phyloP scores from a whole-genome alignment of 2,113 vertebrate genomes.

The Columba janthina region DNA sequence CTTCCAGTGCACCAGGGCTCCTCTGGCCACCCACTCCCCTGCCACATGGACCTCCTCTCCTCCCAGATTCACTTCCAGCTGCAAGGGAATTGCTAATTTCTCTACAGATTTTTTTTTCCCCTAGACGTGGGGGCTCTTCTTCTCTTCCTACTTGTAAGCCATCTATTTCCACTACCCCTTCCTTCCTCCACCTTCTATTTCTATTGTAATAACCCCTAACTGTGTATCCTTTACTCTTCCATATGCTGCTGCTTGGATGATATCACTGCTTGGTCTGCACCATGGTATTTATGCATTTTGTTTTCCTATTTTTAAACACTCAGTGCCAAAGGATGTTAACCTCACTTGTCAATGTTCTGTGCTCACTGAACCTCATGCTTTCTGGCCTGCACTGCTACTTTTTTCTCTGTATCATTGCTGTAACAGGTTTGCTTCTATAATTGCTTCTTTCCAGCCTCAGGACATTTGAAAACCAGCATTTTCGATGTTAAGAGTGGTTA shows the following conservation, averaged over 20 bases:
- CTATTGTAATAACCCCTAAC: background rate
- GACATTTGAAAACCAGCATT: background rate
- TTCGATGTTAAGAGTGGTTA: background rate
- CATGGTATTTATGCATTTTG: background rate
- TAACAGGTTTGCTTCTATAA: background rate
- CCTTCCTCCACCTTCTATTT: background rate
- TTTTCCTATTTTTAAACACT: background rate
- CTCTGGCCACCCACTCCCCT: accelerated
- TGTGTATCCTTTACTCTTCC: background rate
- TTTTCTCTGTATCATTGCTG: background rate
- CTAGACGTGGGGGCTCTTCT: accelerated
- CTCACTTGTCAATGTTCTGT: background rate
- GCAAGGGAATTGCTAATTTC: background rate
- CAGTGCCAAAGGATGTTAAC: background rate
- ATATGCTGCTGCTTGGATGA: background rate
- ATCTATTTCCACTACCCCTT: background rate
- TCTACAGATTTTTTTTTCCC: background rate
- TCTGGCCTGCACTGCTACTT: background rate
- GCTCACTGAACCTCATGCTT: background rate
- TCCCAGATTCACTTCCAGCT: background rate
- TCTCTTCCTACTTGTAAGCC: background rate
- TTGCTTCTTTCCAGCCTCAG: background rate
- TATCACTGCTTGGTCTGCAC: background rate
- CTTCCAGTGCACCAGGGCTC: accelerated
- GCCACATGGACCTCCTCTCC: background rate